Conservation (phyloP, 2,888 invertebrate species). For the Zygaena filipendulae region DNA sequence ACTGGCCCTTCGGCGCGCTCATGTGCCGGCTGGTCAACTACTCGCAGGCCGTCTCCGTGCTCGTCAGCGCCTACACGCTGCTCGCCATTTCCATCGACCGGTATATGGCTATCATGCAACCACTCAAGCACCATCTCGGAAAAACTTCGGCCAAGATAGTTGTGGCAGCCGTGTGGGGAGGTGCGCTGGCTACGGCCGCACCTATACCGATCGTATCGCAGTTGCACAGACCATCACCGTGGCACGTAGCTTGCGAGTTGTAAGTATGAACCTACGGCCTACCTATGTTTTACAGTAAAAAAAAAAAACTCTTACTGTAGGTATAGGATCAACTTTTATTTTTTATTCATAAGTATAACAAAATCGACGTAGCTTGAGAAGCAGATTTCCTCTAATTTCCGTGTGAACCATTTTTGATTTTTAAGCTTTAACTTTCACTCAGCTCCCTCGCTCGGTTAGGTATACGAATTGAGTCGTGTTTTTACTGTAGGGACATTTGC, state of each 20-base stretch:
- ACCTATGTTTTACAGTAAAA: background rate
- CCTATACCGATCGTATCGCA: conserved; percentile 77
- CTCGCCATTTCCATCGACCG: conserved; percentile 86
- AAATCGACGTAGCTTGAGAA: too few relatives aligned
- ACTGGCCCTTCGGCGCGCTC: conserved; percentile 88
- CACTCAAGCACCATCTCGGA: conserved; percentile 77
- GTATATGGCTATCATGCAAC: conserved; percentile 85
- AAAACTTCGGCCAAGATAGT: conserved; percentile 69
- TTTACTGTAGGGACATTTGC: conserved; percentile 81
- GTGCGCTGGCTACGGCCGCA: conserved; percentile 76
- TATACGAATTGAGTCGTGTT: too few relatives aligned
- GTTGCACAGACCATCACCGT: conserved; percentile 62
- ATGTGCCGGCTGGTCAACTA: conserved; percentile 88
- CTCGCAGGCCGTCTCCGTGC: conserved; percentile 82
- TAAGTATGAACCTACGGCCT: conserved; percentile 52
- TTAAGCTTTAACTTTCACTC: too few relatives aligned
- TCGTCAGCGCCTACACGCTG: conserved; percentile 89
- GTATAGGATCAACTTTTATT: too few relatives aligned
- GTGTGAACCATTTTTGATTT: too few relatives aligned
- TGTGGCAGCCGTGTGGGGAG: conserved; percentile 73
- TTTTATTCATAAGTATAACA: too few relatives aligned
- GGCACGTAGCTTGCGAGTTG: conserved; percentile 68
- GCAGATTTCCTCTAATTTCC: too few relatives aligned
- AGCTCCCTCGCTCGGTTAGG: too few relatives aligned
- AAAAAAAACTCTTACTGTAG: too few relatives aligned